These are phyloP conservation scores for Eupleurogrammus muticus DNA, from an alignment of 2,797 vertebrate species.

Conservation along the genomic window DNA sequence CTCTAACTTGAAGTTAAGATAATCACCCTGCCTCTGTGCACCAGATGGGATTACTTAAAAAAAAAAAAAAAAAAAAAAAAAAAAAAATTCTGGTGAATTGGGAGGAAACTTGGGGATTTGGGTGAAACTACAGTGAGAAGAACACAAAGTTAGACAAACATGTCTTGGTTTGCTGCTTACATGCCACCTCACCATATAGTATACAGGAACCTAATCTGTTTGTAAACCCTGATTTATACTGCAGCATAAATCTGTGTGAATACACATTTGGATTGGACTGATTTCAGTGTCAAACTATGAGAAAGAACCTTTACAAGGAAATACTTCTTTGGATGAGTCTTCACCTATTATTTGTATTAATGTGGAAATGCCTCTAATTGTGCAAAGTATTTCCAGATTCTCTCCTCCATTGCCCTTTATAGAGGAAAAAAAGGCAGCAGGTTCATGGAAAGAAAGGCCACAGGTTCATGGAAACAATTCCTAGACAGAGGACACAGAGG, in stretches of 20 bases:
- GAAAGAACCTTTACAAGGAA: background rate
- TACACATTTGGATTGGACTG: background rate
- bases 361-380: background rate
- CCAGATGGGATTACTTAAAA: background rate
- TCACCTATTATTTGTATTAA: background rate
- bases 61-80: no score
- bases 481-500: constrained; percentile 4
- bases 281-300: constrained; percentile 3
- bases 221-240: background rate
- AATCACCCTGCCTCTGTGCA: background rate
- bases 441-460: constrained; percentile 1
- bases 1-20: background rate
- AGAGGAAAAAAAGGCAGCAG: background rate
- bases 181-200: background rate
- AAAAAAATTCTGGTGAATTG: no score
- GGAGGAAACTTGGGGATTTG: background rate
- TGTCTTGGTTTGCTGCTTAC: background rate
- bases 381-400: background rate
- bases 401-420: background rate
- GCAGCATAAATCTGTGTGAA: background rate
- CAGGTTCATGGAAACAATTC: constrained; percentile 2
- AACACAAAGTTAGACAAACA: background rate
- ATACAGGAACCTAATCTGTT: background rate
- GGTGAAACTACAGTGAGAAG: background rate
- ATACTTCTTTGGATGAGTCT: background rate